These are phyloP conservation scores for Rissa tridactyla DNA, from an alignment of 2,113 vertebrate species.

Conservation along the genomic window DNA sequence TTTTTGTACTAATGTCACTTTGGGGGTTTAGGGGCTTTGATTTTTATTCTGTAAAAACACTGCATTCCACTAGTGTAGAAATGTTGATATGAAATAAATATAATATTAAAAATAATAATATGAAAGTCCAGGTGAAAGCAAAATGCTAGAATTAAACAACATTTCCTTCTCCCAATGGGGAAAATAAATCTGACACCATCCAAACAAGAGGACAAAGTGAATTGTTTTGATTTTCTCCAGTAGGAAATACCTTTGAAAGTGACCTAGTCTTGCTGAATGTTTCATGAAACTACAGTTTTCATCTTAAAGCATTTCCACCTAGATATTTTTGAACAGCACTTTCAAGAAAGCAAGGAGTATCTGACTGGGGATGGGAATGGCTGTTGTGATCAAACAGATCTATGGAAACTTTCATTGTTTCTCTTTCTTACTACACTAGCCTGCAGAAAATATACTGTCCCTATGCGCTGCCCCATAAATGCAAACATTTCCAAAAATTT, in stretches of 20 bases:
- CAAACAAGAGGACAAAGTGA: accelerated
- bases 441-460: background rate
- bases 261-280: background rate
- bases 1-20: background rate
- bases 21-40: accelerated
- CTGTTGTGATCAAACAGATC: background rate
- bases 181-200: background rate
- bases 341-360: background rate
- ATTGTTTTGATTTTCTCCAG: background rate
- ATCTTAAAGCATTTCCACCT: background rate
- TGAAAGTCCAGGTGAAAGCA: background rate
- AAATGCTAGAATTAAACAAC: background rate
- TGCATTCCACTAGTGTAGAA: background rate
- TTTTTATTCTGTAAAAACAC: background rate
- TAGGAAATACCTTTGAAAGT: background rate
- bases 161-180: background rate
- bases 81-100: background rate
- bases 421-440: background rate
- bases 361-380: background rate
- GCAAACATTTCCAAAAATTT: background rate
- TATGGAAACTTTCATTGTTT: background rate
- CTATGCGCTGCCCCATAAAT: background rate
- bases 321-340: background rate
- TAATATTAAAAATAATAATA: background rate
- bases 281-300: background rate